These are phyloP conservation scores for Cheilosia scutellata DNA, from an alignment of 2,888 invertebrate species.

Conservation along the genomic window DNA sequence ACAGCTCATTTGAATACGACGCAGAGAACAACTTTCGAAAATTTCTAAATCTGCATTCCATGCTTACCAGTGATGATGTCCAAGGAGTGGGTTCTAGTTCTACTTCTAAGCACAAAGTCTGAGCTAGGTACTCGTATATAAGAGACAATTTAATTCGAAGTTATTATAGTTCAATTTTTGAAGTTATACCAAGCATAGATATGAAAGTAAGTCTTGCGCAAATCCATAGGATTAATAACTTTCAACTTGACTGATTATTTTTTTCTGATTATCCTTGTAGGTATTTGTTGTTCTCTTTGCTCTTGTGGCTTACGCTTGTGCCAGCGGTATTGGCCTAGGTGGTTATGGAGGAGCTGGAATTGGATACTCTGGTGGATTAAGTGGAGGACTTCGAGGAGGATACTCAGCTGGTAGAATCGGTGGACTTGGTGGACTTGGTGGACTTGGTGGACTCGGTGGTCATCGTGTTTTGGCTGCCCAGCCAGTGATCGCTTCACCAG, in stretches of 20 bases:
- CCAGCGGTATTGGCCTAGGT: conserved; percentile 27
- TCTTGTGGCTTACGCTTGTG: conserved; percentile 33
- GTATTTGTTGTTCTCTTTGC: conserved; percentile 32
- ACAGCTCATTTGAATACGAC: too few species aligned
- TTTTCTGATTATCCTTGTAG: not conserved
- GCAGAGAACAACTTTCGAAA: not conserved
- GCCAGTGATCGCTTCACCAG: too few species aligned
- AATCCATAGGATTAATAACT: not conserved
- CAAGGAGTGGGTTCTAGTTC: not conserved
- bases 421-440: too few species aligned
- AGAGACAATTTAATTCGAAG: not conserved
- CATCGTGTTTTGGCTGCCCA: too few species aligned
- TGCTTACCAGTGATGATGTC: not conserved
- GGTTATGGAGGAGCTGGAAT: not conserved
- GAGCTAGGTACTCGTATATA: conserved; percentile 13
- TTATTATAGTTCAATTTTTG: conserved; percentile 11
- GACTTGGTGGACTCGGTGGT: not conserved
- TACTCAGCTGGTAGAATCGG: not conserved
- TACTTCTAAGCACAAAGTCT: not conserved
- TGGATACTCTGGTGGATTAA: not conserved
- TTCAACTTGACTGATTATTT: not conserved
- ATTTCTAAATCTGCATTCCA: not conserved
- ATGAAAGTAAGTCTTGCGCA: conserved; percentile 50
- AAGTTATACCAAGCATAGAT: conserved; percentile 20
- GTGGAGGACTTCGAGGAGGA: not conserved